phyloP scores from a whole-genome alignment of 2,888 invertebrate species.

The Oxyteleia sp. region DNA sequence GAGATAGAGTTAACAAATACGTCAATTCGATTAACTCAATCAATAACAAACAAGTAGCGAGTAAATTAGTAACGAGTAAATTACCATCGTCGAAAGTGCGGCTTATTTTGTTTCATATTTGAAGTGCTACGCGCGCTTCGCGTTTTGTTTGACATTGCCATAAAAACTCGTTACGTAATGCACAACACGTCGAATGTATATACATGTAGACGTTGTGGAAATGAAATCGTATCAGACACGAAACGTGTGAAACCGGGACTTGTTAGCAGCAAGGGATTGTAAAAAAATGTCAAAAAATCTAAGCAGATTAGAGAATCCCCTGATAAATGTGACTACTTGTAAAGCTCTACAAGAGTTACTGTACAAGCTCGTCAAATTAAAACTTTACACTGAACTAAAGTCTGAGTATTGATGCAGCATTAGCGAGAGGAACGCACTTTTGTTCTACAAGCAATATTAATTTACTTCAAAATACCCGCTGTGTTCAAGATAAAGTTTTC shows the following conservation, averaged over 20 bases:
- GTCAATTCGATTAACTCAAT: slow-evolving; percentile 7
- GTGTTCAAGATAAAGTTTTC: slow-evolving; percentile 25
- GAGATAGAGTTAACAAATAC: slow-evolving; percentile 13
- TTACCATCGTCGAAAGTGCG: background rate
- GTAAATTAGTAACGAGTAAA: background rate
- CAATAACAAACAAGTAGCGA: background rate
- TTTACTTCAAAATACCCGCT: slow-evolving; percentile 31
- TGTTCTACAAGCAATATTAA: slow-evolving; percentile 45
- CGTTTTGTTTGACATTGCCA: slow-evolving; percentile 10
- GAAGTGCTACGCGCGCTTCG: background rate
- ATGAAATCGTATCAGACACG: slow-evolving; percentile 20
- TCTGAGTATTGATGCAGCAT: slow-evolving; percentile 28
- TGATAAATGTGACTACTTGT: slow-evolving; percentile 33
- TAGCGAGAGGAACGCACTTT: slow-evolving; percentile 11
- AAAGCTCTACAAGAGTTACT: slow-evolving; percentile 17
- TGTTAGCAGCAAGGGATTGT: background rate
- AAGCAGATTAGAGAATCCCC: slow-evolving; percentile 23
- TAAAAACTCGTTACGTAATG: slow-evolving; percentile 20
- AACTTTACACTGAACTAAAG: slow-evolving; percentile 31
- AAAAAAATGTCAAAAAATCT: slow-evolving; percentile 21
- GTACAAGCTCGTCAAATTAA: slow-evolving; percentile 38
- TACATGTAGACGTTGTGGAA: background rate
- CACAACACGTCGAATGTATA: background rate
- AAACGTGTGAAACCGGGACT: slow-evolving; percentile 11
- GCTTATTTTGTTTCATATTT: no score